Evolutionary conservation across 1,140 invertebrate species (phyloP).

Genomic region (Pararge aegeria): DNA sequence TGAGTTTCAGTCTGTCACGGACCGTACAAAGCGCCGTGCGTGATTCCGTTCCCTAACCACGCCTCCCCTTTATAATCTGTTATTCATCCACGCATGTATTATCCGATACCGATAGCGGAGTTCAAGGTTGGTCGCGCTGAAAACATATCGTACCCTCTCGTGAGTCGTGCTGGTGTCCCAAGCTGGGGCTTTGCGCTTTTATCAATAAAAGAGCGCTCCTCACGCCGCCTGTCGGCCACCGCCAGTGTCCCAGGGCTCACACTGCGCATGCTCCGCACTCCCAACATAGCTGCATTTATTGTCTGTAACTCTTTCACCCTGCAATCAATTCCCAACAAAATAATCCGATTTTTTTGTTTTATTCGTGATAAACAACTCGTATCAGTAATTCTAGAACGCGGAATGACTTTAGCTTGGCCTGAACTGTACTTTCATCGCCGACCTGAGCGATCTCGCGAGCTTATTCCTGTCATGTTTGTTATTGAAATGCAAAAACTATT

Average conservation of each 20-base stretch:
- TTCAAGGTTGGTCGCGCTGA: slow-evolving; percentile 67
- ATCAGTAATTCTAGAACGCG: not conserved
- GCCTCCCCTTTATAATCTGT: slow-evolving; percentile 11
- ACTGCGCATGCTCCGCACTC: slow-evolving; percentile 67
- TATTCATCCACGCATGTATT: slow-evolving; percentile 38
- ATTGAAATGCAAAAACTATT: slow-evolving; percentile 45
- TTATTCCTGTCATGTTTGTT: slow-evolving; percentile 54
- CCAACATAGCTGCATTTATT: slow-evolving; percentile 58
- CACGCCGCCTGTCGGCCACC: slow-evolving; percentile 58
- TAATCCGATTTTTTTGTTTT: slow-evolving; percentile 29
- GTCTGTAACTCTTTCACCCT: slow-evolving; percentile 48
- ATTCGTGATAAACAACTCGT: slow-evolving; percentile 25
- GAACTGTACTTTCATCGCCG: slow-evolving; percentile 36
- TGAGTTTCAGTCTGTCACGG: slow-evolving; percentile 15
- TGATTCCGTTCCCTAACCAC: slow-evolving; percentile 2
- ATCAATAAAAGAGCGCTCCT: slow-evolving; percentile 56
- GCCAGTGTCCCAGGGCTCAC: slow-evolving; percentile 50
- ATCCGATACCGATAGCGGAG: slow-evolving; percentile 67
- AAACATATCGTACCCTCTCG: slow-evolving; percentile 46
- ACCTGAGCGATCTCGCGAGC: slow-evolving; percentile 37
- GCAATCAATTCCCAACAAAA: slow-evolving; percentile 62
- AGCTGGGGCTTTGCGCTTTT: slow-evolving; percentile 56
- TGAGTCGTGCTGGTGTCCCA: slow-evolving; percentile 34
- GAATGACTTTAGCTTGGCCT: slow-evolving; percentile 10
- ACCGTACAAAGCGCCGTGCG: slow-evolving; percentile 6